Base-by-base conservation (phyloP, 2,113 vertebrate species). In the Oreochromis niloticus region DNA sequence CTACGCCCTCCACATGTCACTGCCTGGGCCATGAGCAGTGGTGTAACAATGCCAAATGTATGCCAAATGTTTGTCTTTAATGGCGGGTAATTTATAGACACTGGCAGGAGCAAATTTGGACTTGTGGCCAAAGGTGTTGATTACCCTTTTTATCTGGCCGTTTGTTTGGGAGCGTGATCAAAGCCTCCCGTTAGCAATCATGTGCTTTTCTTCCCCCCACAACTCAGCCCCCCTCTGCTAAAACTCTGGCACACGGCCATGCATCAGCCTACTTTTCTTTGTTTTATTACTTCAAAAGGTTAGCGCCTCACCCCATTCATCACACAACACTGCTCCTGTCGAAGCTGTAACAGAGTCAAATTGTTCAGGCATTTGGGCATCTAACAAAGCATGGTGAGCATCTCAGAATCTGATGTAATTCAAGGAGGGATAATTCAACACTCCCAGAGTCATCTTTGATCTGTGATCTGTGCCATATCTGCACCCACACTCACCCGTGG, bases 281-380 rank as follows among this genome's bases (percentile, higher is more conserved):
- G 92, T 93, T 93, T 93, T 92, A 94, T 93, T 30, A 93, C 91
- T 94, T 94, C 93, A 93, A 92, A 96, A 93, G 93, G 78, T 85
- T 87, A 52, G 80, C 6, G 36, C 78, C 91, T 94, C 82, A 84
- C 71, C 86, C 83, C 87, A 92, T 93, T 93, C 91, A 92, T 90
- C 91, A 91, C 89, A 89, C 78, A 88, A 81, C 82, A 73, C 63
- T 82, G 87, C 91, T 81, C 78, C 89, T 73, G 55, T 91, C 92
- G 80, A 86, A 89, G 89, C 84, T 84, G 87, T 83, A 92, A 90
- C 90, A 91, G 86, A 93, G 87, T 92, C 90, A 88, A 82, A 90
- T 88, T 90, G 87, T 91, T 91, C 75, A 85, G 88, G 88, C 92
- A 85, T 92, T 92, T 54, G 83, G 81, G 83, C 81, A 73, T 81